Base-by-base conservation (phyloP, 2,113 vertebrate species). In the Falco punctatus region DNA sequence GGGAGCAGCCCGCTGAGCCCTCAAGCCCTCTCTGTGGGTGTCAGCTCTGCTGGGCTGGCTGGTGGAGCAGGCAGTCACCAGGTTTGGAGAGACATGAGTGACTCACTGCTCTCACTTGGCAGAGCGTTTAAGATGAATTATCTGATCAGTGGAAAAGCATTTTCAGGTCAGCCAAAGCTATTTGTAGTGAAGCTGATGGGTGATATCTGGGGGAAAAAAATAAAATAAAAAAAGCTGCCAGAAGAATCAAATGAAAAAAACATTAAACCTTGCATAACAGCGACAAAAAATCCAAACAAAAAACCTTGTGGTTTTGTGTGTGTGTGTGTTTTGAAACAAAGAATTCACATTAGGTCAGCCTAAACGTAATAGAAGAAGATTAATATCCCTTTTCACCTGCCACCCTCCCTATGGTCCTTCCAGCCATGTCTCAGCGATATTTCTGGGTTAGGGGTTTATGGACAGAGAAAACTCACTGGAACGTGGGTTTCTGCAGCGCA, bases 81-180 rank as follows among this genome's bases (percentile, higher is more conserved):
- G 54, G 49, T 86, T 80, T 58, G 49, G 15, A 46, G 78, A 54
- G 35, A 35, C 17, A 2, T 1, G 42, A 70, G 42, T 87, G 90
- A 91, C 59, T 96, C 94, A 86, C 58, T n/a, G 81, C 84, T 86
- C 67, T 89, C 87, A 61, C 78, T 85, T 74, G 92, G 78, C 78
- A 84, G 33, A 62, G 42, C 54, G 19, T 51, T 74, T 88, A 70
- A 90, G 65, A 87, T 92, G 69, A 85, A 92, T 87, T 90, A 81
- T 74, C 69, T 62, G 88, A 87, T 79, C 73, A 73, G 40, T 62
- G 59, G 46, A 90, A 96, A 93, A 74, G 81, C 64, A 18, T 83
- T 94, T 88, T 88, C 86, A 65, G 86, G 75, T 92, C 91, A 95
- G n/a, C 14, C 67, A 77, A 33, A 82, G 66, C 71, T 94, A 46